Conservation (phyloP, 2,888 invertebrate genomes). For the Pasiphila rectangulata region DNA sequence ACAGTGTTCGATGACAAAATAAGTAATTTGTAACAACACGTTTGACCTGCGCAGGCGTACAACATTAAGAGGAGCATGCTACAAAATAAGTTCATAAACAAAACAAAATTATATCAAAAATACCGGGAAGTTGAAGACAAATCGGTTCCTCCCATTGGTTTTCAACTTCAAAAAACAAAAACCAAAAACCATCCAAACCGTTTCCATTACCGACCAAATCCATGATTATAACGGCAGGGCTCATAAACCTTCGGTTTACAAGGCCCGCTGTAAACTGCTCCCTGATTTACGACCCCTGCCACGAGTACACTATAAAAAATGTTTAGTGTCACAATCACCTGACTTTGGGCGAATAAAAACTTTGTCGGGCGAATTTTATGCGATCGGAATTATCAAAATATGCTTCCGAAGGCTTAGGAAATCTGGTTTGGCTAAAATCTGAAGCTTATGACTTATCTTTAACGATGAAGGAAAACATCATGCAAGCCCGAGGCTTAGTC, state of each 20-base stretch:
- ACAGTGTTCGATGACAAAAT: too few species aligned
- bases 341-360: slow-evolving; percentile 36
- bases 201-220: slow-evolving; percentile 28
- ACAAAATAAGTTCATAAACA: too few species aligned
- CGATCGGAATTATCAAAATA: slow-evolving; percentile 35
- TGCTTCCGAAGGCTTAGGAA: slow-evolving; percentile 21
- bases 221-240: slow-evolving; percentile 25
- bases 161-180: slow-evolving; percentile 5
- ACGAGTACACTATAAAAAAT: slow-evolving; percentile 55
- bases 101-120: background rate
- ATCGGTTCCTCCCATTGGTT: background rate
- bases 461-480: background rate
- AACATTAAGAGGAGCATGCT: too few species aligned
- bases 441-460: background rate
- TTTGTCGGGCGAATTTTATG: slow-evolving; percentile 30
- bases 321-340: slow-evolving; percentile 56
- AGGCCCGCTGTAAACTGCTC: slow-evolving; percentile 52
- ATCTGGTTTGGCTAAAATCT: slow-evolving; percentile 7
- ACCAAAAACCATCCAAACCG: slow-evolving; percentile 12
- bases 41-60: too few species aligned
- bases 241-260: slow-evolving; percentile 45
- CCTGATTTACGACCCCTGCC: slow-evolving; percentile 53
- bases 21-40: too few species aligned
- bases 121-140: background rate
- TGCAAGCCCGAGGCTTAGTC: too few species aligned